phyloP scores from a whole-genome alignment of 2,888 invertebrate species.

The Cryptocheilus praepositus region DNA sequence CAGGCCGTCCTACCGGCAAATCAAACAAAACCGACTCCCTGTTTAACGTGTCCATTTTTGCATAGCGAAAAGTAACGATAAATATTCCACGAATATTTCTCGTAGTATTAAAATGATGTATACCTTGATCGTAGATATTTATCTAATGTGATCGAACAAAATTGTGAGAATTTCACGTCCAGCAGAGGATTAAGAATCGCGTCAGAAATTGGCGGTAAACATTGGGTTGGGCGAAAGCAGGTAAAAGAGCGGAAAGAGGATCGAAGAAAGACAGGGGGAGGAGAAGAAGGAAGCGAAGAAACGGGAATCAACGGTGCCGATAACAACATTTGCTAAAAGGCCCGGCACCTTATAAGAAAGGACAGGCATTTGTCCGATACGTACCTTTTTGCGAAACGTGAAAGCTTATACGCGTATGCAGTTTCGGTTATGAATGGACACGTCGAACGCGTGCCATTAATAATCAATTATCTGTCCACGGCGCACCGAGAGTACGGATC shows the following conservation, averaged over 20 bases:
- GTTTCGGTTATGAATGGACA: constrained; percentile 16
- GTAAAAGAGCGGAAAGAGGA: constrained; percentile 25
- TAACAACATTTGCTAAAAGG: constrained; percentile 46
- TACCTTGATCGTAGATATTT: no score
- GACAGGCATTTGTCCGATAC: constrained; percentile 26
- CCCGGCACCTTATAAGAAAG: constrained; percentile 16
- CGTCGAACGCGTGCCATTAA: background rate
- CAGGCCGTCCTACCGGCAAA: no score
- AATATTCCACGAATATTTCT: no score
- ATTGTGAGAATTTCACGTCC: no score
- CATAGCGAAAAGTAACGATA: no score
- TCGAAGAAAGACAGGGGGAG: constrained; percentile 9
- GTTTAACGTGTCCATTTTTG: no score
- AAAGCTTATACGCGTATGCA: constrained; percentile 13
- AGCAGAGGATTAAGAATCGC: constrained; percentile 37
- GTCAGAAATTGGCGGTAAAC: background rate
- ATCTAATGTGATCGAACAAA: no score
- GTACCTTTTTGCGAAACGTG: constrained; percentile 23
- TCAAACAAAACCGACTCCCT: no score
- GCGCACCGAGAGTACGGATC: no score
- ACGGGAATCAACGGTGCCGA: constrained; percentile 13
- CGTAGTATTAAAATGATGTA: no score
- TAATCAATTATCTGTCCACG: no score
- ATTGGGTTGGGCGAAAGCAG: constrained; percentile 18
- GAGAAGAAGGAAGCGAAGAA: constrained; percentile 12